Evolutionary conservation across 2,888 invertebrate species (phyloP).

Genomic region (Xanthia icteritia): DNA sequence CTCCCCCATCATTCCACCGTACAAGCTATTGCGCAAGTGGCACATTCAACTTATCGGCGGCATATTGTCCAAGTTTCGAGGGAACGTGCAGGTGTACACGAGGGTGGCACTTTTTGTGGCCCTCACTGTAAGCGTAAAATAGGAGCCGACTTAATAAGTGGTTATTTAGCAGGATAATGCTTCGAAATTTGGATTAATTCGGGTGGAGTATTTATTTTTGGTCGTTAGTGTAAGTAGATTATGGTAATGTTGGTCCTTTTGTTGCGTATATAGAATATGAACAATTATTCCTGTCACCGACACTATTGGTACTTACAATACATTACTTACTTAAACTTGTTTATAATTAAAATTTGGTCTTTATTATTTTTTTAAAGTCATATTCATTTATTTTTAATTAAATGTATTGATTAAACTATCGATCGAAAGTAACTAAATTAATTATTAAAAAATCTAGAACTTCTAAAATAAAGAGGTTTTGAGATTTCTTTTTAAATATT

Average conservation of each 20-base stretch:
- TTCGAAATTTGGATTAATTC: slow-evolving; percentile 77
- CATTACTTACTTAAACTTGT: not conserved
- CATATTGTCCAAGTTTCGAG: slow-evolving; percentile 84
- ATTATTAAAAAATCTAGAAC: too few relatives aligned
- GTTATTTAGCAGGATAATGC: slow-evolving; percentile 83
- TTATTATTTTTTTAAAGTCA: not conserved
- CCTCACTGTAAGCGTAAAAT: slow-evolving; percentile 83
- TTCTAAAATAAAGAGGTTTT: too few relatives aligned
- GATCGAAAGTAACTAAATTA: not conserved
- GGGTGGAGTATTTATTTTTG: slow-evolving; percentile 68
- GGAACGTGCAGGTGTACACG: slow-evolving; percentile 87
- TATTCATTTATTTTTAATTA: too few relatives aligned
- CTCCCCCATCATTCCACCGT: slow-evolving; percentile 63
- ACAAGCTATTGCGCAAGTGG: slow-evolving; percentile 71
- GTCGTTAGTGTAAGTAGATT: slow-evolving; percentile 69
- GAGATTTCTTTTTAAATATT: too few relatives aligned
- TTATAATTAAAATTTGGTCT: not conserved
- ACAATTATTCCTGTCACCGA: not conserved
- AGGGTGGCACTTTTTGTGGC: slow-evolving; percentile 85
- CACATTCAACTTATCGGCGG: slow-evolving; percentile 73
- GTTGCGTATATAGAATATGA: not conserved
- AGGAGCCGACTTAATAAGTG: slow-evolving; percentile 86
- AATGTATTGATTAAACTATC: not conserved
- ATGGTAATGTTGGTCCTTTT: slow-evolving; percentile 52
- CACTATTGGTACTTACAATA: too few relatives aligned